Base-by-base conservation (phyloP, 2,113 vertebrate species). In the Scartelaos histophorus region DNA sequence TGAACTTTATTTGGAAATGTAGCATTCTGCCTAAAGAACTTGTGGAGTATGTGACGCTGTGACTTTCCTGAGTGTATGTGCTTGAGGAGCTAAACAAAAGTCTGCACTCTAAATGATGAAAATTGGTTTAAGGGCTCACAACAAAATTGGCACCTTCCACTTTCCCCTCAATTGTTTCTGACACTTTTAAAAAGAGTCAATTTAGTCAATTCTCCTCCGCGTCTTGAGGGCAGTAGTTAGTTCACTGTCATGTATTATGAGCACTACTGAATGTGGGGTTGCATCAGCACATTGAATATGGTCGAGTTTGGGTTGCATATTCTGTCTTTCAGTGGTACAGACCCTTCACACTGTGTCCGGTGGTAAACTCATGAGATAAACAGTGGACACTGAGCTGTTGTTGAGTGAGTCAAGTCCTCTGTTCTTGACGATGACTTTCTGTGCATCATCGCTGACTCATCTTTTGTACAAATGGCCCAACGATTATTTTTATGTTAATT, bases 361-460 rank as follows among this genome's bases (percentile, higher is more conserved):
- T 22, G 43, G 21, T 13, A 43, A n/a, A 75, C 57, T 53, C 56
- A 76, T 74, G 60, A 66, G 74, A 67, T 62, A 69, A 85, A 70
- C 75, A 75, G 66, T 69, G 64, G 71, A 84, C 75, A 75, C 77
- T 60, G 80, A 84, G 73, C 81, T 85, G 89, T 85, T 86, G 79
- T 87, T 86, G 78, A 73, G 73, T 90, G 89, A 91, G 70, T 90
- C 88, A 91, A 69, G 69, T 78, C 73, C 84, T 79, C 81, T 87
- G 87, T 89, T 89, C 85, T 89, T 86, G 86, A 84, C 58, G 86
- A 88, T 85, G 85, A 90, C 83, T 84, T 88, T 62, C 73, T 75
- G 17, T 75, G 70, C 74, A 76, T 84, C 74, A 74, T 43, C 76
- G 29, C 74, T 87, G 85, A 90, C 65, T 91, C 88, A 90, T 79